A percentile compares a stretch with the other conserved stretches of the same genome.
phyloP scores from a whole-genome alignment of 2,888 invertebrate genomes.

The Tuta absoluta region DNA sequence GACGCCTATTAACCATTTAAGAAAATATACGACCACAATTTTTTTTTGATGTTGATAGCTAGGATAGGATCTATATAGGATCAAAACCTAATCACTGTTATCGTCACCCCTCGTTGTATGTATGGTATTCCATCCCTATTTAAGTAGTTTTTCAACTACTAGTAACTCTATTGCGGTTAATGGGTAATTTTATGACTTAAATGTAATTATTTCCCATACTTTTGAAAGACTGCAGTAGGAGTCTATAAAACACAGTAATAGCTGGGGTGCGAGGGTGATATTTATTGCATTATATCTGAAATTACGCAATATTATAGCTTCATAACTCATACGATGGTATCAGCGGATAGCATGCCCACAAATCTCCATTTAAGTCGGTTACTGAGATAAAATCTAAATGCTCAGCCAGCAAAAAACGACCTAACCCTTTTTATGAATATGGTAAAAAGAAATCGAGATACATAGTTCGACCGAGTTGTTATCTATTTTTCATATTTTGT shows the following conservation, averaged over 20 bases:
- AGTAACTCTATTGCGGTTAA: too few species aligned
- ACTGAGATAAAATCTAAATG: constrained; percentile 46
- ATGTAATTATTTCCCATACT: neutral
- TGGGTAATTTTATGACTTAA: neutral
- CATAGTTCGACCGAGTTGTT: constrained; percentile 9
- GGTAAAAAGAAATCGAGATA: constrained; percentile 33
- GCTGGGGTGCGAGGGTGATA: constrained; percentile 21
- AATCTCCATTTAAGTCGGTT: constrained; percentile 51
- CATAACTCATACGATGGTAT: constrained; percentile 48
- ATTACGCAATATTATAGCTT: constrained; percentile 40
- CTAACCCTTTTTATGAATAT: constrained; percentile 40
- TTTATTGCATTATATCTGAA: constrained; percentile 35
- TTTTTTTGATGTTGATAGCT: too few species aligned
- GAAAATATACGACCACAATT: too few species aligned
- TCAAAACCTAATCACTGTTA: too few species aligned
- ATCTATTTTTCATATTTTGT: constrained; percentile 24
- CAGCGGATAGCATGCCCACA: constrained; percentile 44
- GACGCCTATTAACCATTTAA: too few species aligned
- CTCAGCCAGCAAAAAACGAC: constrained; percentile 39
- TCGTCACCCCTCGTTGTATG: too few species aligned
- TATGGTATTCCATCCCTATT: too few species aligned
- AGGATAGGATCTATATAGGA: too few species aligned
- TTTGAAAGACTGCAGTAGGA: constrained; percentile 2
- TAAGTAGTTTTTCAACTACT: too few species aligned
- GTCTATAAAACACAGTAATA: constrained; percentile 19